Evolutionary conservation across 2,113 vertebrate species (phyloP).

Genomic region (Nannobrachium achirus): DNA sequence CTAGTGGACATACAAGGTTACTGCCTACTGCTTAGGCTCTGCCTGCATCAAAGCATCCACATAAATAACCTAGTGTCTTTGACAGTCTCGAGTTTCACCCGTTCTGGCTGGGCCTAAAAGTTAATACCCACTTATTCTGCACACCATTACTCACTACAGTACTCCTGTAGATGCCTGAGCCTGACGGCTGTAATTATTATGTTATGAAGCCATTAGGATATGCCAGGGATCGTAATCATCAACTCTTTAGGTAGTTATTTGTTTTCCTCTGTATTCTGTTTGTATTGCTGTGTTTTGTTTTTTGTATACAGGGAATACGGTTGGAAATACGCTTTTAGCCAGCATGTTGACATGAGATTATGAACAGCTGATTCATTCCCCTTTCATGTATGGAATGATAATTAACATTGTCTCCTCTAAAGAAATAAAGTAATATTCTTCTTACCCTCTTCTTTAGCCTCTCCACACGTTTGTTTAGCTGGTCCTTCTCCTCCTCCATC

Average conservation of each 20-base stretch:
- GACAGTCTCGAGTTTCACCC: slow-evolving; percentile 52
- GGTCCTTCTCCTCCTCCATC: slow-evolving; percentile 98
- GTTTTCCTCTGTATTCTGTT: too few species aligned
- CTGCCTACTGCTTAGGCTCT: background rate
- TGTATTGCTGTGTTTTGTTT: too few species aligned
- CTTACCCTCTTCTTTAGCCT: slow-evolving; percentile 94
- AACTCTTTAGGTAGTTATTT: too few species aligned
- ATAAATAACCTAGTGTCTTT: slow-evolving; percentile 40
- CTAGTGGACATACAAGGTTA: slow-evolving; percentile 78
- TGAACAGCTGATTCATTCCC: slow-evolving; percentile 76
- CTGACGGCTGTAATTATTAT: too few species aligned
- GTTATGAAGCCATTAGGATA: slow-evolving; percentile 66
- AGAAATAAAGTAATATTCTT: background rate
- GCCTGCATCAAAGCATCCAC: background rate
- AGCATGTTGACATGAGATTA: too few species aligned
- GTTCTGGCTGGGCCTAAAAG: slow-evolving; percentile 46
- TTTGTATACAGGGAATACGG: too few species aligned
- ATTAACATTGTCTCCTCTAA: too few species aligned
- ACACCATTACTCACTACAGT: slow-evolving; percentile 52
- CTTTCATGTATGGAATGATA: background rate
- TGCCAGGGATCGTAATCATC: slow-evolving; percentile 76
- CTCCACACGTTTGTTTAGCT: slow-evolving; percentile 94
- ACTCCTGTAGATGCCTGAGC: too few species aligned
- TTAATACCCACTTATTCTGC: slow-evolving; percentile 50
- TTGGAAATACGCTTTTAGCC: too few species aligned